A percentile compares a stretch with the other conserved stretches of the same genome.
Conservation (phyloP, 2,113 vertebrate genomes). For the Coptodon rendalli region DNA sequence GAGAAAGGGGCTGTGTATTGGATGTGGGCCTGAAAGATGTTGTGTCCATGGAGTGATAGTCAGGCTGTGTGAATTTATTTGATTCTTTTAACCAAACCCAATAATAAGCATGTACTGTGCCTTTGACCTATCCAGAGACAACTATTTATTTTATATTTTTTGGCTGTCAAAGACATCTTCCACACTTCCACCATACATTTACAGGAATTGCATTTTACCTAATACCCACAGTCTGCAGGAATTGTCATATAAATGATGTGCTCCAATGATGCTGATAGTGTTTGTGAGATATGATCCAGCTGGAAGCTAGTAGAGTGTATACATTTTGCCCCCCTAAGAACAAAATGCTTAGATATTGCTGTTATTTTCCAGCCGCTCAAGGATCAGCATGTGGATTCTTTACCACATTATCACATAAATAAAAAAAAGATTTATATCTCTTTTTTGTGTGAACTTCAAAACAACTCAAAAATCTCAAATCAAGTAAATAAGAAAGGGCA, state of each 20-base stretch:
- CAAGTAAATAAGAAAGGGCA: not conserved
- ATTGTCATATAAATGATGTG: not conserved
- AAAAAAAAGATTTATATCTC: not conserved
- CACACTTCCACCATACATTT: slow-evolving; percentile 26
- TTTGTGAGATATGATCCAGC: not conserved
- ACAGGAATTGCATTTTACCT: slow-evolving; percentile 4
- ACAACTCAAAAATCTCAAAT: not conserved
- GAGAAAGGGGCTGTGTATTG: not conserved
- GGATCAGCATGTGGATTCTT: not conserved
- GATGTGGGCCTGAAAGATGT: not conserved
- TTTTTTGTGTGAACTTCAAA: not conserved
- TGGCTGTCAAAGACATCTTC: slow-evolving; percentile 30
- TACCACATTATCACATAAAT: not conserved
- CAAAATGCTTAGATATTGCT: not conserved
- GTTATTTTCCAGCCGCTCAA: not conserved
- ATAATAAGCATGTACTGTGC: not conserved
- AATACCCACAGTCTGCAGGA: not conserved
- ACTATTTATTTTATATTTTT: slow-evolving; percentile 26
- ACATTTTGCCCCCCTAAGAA: not conserved
- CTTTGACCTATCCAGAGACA: not conserved
- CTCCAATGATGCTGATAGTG: not conserved
- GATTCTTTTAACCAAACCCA: not conserved
- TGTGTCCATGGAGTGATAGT: not conserved
- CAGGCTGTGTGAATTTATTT: not conserved
- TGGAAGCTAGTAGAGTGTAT: not conserved